Conservation (phyloP, 2,888 invertebrate species). For the Brassicogethes aeneus region DNA sequence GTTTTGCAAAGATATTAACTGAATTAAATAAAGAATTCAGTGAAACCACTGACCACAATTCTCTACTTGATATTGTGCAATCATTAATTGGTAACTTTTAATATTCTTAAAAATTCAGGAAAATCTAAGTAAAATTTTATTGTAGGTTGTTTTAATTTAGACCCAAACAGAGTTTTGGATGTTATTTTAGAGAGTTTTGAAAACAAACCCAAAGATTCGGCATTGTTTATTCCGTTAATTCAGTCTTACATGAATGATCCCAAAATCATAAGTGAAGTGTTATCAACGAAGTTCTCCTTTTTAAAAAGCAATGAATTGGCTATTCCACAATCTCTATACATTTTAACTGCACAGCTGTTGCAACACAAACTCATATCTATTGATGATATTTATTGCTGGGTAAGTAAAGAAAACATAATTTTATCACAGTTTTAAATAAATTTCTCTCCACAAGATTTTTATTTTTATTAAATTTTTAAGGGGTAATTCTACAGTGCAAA, state of each 20-base stretch:
- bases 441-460: no score
- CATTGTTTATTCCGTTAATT: constrained; percentile 78
- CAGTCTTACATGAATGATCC: constrained; percentile 83
- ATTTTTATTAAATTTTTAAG: no score
- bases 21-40: constrained; percentile 82
- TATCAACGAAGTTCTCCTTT: constrained; percentile 83
- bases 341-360: constrained; percentile 80
- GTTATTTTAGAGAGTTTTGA: constrained; percentile 96
- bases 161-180: constrained; percentile 95
- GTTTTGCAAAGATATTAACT: constrained; percentile 91
- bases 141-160: constrained; percentile 96
- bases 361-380: constrained; percentile 79
- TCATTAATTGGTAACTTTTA: constrained; percentile 71
- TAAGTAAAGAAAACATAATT: constrained; percentile 42
- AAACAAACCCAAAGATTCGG: constrained; percentile 66
- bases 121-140: no score
- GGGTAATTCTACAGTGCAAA: no score
- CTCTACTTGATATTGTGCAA: constrained; percentile 80
- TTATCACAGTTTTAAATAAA: no score
- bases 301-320: constrained; percentile 56
- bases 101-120: neutral
- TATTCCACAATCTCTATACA: constrained; percentile 79
- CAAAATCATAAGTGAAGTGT: constrained; percentile 83
- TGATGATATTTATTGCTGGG: constrained; percentile 87
- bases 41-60: constrained; percentile 54